phyloP scores from a whole-genome alignment of 1,140 invertebrate genomes.

The Colletes latitarsis region DNA sequence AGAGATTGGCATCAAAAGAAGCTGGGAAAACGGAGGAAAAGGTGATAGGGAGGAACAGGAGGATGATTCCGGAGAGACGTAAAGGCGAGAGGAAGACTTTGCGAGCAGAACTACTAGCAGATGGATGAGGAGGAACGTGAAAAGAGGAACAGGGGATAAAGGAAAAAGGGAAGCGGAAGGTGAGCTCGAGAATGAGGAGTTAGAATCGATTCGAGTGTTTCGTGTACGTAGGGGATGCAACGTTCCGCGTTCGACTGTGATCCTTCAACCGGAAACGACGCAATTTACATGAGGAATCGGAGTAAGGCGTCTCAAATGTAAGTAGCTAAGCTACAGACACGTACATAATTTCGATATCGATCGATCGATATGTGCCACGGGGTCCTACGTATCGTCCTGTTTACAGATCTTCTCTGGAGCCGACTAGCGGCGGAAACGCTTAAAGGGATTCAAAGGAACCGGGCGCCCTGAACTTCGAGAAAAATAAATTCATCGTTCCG shows the following conservation, averaged over 20 bases:
- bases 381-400: background rate
- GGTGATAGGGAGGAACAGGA: too few relatives aligned
- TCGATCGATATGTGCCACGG: slow-evolving; percentile 33
- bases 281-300: slow-evolving; percentile 75
- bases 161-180: slow-evolving; percentile 30
- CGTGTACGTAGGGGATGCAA: slow-evolving; percentile 58
- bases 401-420: background rate
- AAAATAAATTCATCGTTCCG: too few relatives aligned
- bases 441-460: too few relatives aligned
- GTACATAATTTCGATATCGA: slow-evolving; percentile 61
- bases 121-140: background rate
- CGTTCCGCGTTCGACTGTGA: slow-evolving; percentile 69
- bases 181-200: slow-evolving; percentile 29
- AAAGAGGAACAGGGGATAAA: slow-evolving; percentile 10
- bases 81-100: too few relatives aligned
- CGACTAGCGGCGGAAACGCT: background rate
- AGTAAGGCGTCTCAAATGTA: slow-evolving; percentile 62
- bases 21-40: too few relatives aligned
- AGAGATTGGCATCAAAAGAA: too few relatives aligned
- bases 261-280: slow-evolving; percentile 74
- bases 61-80: too few relatives aligned
- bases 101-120: background rate
- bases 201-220: slow-evolving; percentile 52
- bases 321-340: slow-evolving; percentile 64
- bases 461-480: too few relatives aligned